Percentiles rank a stretch among this genome's conserved stretches.
phyloP scores from a whole-genome alignment of 2,113 vertebrate genomes.

The Hyaena hyaena region DNA sequence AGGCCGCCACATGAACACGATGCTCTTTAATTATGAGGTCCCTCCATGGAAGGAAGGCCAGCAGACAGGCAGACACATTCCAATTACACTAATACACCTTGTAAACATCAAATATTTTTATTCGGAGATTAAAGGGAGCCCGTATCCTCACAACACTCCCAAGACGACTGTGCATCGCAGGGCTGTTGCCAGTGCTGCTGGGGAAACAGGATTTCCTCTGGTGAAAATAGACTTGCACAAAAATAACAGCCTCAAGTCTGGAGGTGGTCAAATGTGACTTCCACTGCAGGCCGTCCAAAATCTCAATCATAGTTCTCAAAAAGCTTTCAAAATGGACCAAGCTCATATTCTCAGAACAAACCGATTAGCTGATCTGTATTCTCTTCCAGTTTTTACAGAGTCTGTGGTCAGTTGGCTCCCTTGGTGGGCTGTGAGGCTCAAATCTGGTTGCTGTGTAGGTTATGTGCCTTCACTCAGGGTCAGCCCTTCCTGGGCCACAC shows the following conservation, averaged over 20 bases:
- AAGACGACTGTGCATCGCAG: slow-evolving; percentile 66
- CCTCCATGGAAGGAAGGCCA: slow-evolving; percentile 78
- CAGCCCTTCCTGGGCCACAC: neutral
- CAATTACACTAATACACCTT: slow-evolving; percentile 84
- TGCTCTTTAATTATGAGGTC: slow-evolving; percentile 81
- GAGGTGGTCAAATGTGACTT: slow-evolving; percentile 73
- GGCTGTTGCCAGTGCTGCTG: slow-evolving; percentile 73
- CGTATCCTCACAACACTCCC: slow-evolving; percentile 77
- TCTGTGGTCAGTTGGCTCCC: neutral
- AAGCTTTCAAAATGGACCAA: slow-evolving; percentile 7
- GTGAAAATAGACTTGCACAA: slow-evolving; percentile 81
- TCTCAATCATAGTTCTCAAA: slow-evolving; percentile 40
- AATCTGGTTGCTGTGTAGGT: neutral
- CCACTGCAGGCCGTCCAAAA: slow-evolving; percentile 54
- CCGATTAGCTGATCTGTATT: neutral
- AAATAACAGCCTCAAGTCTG: slow-evolving; percentile 74
- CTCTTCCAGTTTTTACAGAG: neutral
- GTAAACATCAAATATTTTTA: slow-evolving; percentile 85
- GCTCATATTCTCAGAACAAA: slow-evolving; percentile 1
- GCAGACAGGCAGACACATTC: slow-evolving; percentile 83
- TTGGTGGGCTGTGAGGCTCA: neutral
- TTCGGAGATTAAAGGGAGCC: slow-evolving; percentile 82
- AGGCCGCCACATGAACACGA: slow-evolving; percentile 73
- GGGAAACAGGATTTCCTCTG: slow-evolving; percentile 83
- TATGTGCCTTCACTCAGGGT: neutral